These are phyloP conservation scores for Epistrophe eligans DNA, from an alignment of 2,888 invertebrate species.

Conservation along the genomic window DNA sequence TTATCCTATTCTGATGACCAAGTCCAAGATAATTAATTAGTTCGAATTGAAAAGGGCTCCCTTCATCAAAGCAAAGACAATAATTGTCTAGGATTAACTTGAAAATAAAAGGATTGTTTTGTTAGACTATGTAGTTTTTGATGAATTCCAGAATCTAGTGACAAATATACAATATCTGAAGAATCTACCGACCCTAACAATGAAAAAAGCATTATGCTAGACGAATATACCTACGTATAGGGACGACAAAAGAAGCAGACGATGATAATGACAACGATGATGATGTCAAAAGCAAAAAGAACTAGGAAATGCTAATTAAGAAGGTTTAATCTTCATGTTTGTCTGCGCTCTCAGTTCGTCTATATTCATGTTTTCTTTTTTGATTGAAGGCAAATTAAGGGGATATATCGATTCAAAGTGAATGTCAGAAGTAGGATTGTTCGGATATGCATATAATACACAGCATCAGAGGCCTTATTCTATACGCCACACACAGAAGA, in stretches of 20 bases:
- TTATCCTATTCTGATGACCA: neutral
- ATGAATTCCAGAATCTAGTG: constrained; percentile 12
- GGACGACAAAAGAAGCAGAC: neutral
- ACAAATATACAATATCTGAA: neutral
- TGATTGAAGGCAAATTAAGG: constrained; percentile 13
- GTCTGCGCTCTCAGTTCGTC: neutral
- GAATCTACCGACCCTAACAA: neutral
- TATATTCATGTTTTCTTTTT: neutral
- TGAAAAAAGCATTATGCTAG: neutral
- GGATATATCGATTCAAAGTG: constrained; percentile 15
- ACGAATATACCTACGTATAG: too few species aligned
- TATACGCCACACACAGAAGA: too few species aligned
- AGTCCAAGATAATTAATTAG: constrained; percentile 19
- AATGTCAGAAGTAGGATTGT: neutral
- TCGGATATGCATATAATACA: neutral
- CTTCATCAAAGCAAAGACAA: neutral
- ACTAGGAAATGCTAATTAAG: constrained; percentile 24
- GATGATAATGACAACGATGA: neutral
- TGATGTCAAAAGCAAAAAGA: constrained; percentile 1
- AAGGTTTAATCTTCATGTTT: constrained; percentile 6
- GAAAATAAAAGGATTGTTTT: neutral
- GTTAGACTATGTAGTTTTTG: neutral
- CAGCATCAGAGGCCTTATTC: neutral
- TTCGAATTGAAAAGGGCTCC: constrained; percentile 11
- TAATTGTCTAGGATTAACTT: neutral